Evolutionary conservation across 2,113 vertebrate species (phyloP).

Genomic region (Pardalotus punctatus): DNA sequence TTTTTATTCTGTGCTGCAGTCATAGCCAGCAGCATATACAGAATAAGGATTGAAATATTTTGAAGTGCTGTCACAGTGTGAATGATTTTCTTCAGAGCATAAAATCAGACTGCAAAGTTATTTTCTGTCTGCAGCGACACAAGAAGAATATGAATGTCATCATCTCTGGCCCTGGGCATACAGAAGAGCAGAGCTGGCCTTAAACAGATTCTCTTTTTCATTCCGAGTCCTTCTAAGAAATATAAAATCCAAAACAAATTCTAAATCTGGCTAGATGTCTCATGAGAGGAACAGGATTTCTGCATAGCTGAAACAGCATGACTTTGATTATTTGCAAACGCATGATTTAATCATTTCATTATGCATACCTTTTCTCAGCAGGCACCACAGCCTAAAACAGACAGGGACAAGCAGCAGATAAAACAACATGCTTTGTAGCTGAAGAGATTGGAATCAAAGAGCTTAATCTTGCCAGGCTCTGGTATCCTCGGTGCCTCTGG

Average conservation of each 20-base stretch:
- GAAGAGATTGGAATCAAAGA: conserved; percentile 20
- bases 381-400: conserved; percentile 29
- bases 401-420: conserved; percentile 32
- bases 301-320: conserved; percentile 37
- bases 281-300: conserved; percentile 27
- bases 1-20: not conserved
- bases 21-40: conserved; percentile 50
- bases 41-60: conserved; percentile 62
- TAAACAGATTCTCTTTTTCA: not conserved
- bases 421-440: conserved; percentile 30
- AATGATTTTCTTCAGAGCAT: conserved; percentile 62
- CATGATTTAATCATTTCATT: conserved; percentile 64
- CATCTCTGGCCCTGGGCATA: conserved; percentile 24
- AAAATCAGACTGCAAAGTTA: conserved; percentile 56
- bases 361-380: conserved; percentile 59
- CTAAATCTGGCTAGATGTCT: not conserved
- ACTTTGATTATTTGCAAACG: conserved; percentile 41
- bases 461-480: not conserved
- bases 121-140: conserved; percentile 41
- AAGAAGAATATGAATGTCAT: conserved; percentile 58
- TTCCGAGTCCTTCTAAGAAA: conserved; percentile 27
- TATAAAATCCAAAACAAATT: conserved; percentile 28
- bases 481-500: not conserved
- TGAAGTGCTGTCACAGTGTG: conserved; percentile 58
- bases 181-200: not conserved